phyloP scores from a whole-genome alignment of 1,140 invertebrate genomes.

The Paramacrobiotus metropolitanus region DNA sequence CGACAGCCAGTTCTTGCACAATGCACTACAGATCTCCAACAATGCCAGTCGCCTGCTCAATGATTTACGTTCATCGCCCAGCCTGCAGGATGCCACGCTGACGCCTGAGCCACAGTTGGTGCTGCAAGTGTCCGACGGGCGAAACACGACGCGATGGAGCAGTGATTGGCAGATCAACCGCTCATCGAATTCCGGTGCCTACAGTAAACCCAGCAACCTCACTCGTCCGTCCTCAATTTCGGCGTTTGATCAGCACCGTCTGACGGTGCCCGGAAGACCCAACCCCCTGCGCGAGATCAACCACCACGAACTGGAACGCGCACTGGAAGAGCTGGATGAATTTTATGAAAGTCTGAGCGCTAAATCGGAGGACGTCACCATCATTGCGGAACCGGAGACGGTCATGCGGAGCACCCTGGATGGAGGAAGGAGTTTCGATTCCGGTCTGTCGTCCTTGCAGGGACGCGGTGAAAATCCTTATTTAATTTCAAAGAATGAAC shows the following conservation, averaged over 20 bases:
- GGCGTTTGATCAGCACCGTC: background rate
- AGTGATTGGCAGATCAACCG: background rate
- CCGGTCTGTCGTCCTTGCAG: background rate
- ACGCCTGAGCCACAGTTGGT: too few relatives aligned
- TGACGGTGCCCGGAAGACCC: background rate
- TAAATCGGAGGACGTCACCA: slow-evolving; percentile 1
- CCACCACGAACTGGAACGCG: background rate
- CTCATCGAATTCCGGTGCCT: background rate
- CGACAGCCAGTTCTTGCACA: background rate
- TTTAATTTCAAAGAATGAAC: too few relatives aligned
- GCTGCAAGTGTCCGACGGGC: background rate
- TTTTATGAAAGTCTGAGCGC: background rate
- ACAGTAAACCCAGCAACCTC: too few relatives aligned
- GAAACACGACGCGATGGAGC: background rate
- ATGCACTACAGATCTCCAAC: background rate
- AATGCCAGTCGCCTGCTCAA: background rate
- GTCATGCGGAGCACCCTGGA: background rate
- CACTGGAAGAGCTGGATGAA: slow-evolving; percentile 2
- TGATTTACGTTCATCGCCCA: background rate
- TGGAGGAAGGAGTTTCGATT: background rate
- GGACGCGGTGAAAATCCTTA: too few relatives aligned
- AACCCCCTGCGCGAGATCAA: background rate
- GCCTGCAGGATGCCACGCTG: too few relatives aligned
- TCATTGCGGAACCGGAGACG: too few relatives aligned
- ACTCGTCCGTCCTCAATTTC: background rate